Evolutionary conservation across 2,797 vertebrate genomes (phyloP), one percentile per base, ranked within the genome.

Genomic region (Lateolabrax maculatus): DNA sequence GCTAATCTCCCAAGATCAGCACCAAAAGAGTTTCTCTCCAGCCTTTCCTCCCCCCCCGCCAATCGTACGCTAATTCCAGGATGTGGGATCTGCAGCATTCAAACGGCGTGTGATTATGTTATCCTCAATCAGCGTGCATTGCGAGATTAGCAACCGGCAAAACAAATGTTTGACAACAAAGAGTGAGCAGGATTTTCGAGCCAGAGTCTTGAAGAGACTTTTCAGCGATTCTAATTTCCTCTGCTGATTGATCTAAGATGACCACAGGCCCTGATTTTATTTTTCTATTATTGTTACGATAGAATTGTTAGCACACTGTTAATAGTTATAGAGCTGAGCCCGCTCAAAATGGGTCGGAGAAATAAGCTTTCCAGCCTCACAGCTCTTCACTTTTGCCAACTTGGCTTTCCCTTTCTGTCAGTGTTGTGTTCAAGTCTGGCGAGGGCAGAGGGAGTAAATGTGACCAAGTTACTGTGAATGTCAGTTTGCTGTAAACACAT

Each of bases 401-500:
- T 83, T 91, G 87, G 77, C 87, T 92, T 93, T 90, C 80, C 63
- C 75, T 73, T 73, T 44, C 84, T 85, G 84, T 91, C 90, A 89
- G 79, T 84, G 66, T 77, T 87, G 83, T 77, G 82, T 85, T 93
- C 84, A 85, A 74, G 73, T 89, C 84, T 89, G 86, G 90, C 87
- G 37, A 83, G 72, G 80, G 75, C 58, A 55, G 70, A 68, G 55
- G 51, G 49, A 83, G 87, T 79, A 81, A 84, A 92, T 89, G 83
- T 76, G 86, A 88, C 87, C 90, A 81, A 83, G 86, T 87, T 91
- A 92, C 90, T 89, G 86, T 84, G 85, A 90, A 91, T 88, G 92
- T 94, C 92, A 93, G 90, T 89, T 92, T 86, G 85, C 80, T 91
- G 87, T 95, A 95, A 95, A 95, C 93, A 93, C 77, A 79, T 67